Percentiles rank a stretch among this genome's conserved stretches.
Conservation (phyloP, 1,140 invertebrate species). For the silkworm (Bombyx mori) region ASM3026992v2 NC_085110.1:5436001-5436500, state of each 20-base stretch:
- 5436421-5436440: no score
- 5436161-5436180: slow-evolving; percentile 58
- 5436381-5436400: no score
- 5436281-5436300: no score
- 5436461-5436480: slow-evolving; percentile 13
- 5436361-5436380: no score
- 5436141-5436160: slow-evolving; percentile 55
- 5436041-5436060: slow-evolving; percentile 43
- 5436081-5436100: slow-evolving; percentile 64
- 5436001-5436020: slow-evolving; percentile 69
- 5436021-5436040: slow-evolving; percentile 65
- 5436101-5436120: slow-evolving; percentile 65
- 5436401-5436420: no score
- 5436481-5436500: no score
- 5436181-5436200: slow-evolving; percentile 47
- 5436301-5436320: no score
- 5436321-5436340: no score
- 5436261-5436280: no score
- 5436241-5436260: slow-evolving; percentile 34
- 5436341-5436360: no score
- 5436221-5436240: slow-evolving; percentile 45
- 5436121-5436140: slow-evolving; percentile 64
- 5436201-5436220: slow-evolving; percentile 45
- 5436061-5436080: slow-evolving; percentile 61
- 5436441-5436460: background rate